Base-by-base conservation (phyloP, 2,113 vertebrate species). In the Tragulus kanchil region DNA sequence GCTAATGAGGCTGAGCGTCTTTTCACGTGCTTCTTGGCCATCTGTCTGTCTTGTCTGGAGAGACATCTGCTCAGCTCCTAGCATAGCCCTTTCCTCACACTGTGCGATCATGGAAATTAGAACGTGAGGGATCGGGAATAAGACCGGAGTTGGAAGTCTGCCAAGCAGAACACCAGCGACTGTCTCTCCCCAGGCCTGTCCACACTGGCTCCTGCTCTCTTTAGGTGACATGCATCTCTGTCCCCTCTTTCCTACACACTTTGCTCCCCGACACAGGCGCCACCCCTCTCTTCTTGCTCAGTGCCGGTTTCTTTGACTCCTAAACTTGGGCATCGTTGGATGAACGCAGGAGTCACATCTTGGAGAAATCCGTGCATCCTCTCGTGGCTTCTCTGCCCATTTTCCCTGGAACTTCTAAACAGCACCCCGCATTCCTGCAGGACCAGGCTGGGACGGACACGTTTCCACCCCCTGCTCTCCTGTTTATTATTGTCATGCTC, bases 401-500 rank as follows among this genome's bases (percentile, higher is more conserved):
- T 10, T 58, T 8, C 28, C 3, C 11, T 42, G 5, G 36, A 10
- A 45, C 26, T 26, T 88, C 23, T 31, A 54, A 36, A 21, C 8
- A 16, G 1, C 9, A 31, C 58, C 79, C 1, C 71, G 3, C 42
- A 1, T 59, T 48, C 71, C 85, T 42, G 1, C 16, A 42, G 71
- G 50, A 15, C 8, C 13, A 1, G 79, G 9, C 62, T 54, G 5
- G 58, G 50, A 54, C 56, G 28, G 31, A 59, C 0, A 0, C n/a
- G 19, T 31, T 25, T 6, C 26, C 13, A 11, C n/a, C 31, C 1
- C 17, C 81, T 42, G 31, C 19, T 28, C 45, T 15, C 83, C 78
- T 71, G 23, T 14, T 42, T 12, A 2, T 58, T 3, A 1, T 6
- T 11, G 4, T 10, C 71, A 7, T 1, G 0, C 31, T 42, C 42